These are phyloP conservation scores for Drosophila watanabei DNA, from an alignment of 1,140 invertebrate species.

Conservation along the genomic window DNA sequence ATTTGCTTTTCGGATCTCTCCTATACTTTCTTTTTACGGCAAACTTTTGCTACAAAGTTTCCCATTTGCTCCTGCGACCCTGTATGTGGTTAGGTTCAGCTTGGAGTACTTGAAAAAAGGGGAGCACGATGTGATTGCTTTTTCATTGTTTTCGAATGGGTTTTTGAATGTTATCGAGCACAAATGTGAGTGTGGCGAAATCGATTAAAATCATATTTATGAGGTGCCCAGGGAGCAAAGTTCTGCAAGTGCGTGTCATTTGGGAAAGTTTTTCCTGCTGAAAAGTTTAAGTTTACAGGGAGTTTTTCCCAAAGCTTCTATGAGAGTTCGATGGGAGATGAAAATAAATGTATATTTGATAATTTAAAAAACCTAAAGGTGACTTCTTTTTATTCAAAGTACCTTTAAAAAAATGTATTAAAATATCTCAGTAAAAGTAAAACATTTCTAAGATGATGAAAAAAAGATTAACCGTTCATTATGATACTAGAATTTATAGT, in stretches of 20 bases:
- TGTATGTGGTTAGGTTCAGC: slow-evolving; percentile 49
- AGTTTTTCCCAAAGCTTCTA: slow-evolving; percentile 15
- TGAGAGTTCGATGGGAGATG: slow-evolving; percentile 1
- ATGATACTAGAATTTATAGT: background rate
- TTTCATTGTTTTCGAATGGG: slow-evolving; percentile 82
- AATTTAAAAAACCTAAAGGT: background rate
- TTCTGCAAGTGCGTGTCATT: slow-evolving; percentile 24
- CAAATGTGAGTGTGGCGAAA: slow-evolving; percentile 59
- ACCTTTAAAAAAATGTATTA: background rate
- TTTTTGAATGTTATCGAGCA: slow-evolving; percentile 44
- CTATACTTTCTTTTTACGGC: slow-evolving; percentile 30
- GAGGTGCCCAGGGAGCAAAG: slow-evolving; percentile 36
- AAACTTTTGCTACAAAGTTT: slow-evolving; percentile 64
- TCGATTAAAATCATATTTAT: slow-evolving; percentile 83
- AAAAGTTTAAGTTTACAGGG: slow-evolving; percentile 28
- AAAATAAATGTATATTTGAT: background rate
- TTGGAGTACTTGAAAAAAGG: slow-evolving; percentile 13
- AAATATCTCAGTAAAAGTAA: background rate
- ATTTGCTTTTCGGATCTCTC: slow-evolving; percentile 33
- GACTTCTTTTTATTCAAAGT: background rate
- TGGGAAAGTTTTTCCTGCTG: slow-evolving; percentile 27
- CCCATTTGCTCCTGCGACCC: slow-evolving; percentile 38
- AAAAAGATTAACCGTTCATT: background rate
- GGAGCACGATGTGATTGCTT: slow-evolving; percentile 71
- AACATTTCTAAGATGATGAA: background rate